phyloP scores from a whole-genome alignment of 2,797 vertebrate species.

The Poecilia velifera region DNA sequence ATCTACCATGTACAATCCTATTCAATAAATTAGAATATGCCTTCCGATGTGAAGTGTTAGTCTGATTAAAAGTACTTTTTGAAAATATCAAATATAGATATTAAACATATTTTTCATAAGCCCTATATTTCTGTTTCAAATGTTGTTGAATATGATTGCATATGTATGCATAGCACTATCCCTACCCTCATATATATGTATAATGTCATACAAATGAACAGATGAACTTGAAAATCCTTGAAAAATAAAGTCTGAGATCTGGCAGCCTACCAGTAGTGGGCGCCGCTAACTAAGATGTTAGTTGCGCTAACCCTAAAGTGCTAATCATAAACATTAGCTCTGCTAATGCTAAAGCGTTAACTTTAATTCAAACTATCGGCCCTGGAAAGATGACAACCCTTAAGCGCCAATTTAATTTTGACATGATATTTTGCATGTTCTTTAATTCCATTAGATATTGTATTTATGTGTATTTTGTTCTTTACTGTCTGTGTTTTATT shows the following conservation, averaged over 20 bases:
- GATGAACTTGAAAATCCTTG: neutral
- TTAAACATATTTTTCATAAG: neutral
- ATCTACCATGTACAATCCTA: neutral
- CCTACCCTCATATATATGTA: neutral
- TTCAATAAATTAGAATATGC: neutral
- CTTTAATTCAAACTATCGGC: too few species aligned
- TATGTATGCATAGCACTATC: neutral
- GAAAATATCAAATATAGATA: neutral
- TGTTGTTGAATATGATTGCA: neutral
- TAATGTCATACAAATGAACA: neutral
- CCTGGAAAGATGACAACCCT: too few species aligned
- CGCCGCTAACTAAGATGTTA: neutral
- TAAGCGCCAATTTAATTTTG: too few species aligned
- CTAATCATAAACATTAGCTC: too few species aligned
- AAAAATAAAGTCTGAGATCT: neutral
- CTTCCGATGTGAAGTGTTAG: neutral
- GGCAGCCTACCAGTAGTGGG: neutral
- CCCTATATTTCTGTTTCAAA: neutral
- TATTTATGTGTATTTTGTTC: too few species aligned
- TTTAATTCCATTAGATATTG: too few species aligned
- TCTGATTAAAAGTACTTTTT: neutral
- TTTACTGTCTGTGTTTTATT: too few species aligned
- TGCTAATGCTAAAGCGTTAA: too few species aligned
- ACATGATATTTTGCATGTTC: too few species aligned
- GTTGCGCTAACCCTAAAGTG: neutral